Evolutionary conservation across 1,140 invertebrate genomes (phyloP).

Genomic region (Zaprionus africanus): DNA sequence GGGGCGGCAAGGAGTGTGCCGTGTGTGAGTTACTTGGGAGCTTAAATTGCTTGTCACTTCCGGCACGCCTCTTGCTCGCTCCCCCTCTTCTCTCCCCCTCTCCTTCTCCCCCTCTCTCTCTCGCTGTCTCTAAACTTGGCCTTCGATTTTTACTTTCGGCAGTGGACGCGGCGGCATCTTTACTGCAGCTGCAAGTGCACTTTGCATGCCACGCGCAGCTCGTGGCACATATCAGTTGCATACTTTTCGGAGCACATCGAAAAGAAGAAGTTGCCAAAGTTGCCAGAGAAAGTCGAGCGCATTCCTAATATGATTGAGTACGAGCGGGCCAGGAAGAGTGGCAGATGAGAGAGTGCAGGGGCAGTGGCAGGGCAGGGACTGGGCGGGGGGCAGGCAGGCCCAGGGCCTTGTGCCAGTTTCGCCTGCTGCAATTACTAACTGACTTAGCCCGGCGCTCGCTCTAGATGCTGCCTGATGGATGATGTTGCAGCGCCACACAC

Average conservation of each 20-base stretch:
- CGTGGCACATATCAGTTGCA: constrained; percentile 1
- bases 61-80: constrained; percentile 14
- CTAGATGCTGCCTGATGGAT: constrained; percentile 47
- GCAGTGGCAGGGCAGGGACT: neutral
- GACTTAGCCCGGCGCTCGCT: constrained; percentile 38
- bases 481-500: constrained; percentile 30
- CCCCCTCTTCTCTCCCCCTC: neutral
- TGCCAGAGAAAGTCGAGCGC: constrained; percentile 3
- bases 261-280: constrained; percentile 33
- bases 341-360: neutral
- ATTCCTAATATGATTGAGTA: constrained; percentile 47
- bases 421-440: constrained; percentile 39
- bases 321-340: neutral
- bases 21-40: constrained; percentile 5
- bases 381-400: neutral
- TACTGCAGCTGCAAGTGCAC: constrained; percentile 18
- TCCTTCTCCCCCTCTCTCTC: neutral
- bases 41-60: constrained; percentile 63
- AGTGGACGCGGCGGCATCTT: constrained; percentile 26
- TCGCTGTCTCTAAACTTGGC: constrained; percentile 46
- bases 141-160: constrained; percentile 60
- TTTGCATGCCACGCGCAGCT: constrained; percentile 11
- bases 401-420: constrained; percentile 41
- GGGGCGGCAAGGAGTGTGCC: neutral
- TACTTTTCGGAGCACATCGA: constrained; percentile 27